phyloP scores from a whole-genome alignment of 2,888 invertebrate genomes.

The Pachycephus smyrnensis region DNA sequence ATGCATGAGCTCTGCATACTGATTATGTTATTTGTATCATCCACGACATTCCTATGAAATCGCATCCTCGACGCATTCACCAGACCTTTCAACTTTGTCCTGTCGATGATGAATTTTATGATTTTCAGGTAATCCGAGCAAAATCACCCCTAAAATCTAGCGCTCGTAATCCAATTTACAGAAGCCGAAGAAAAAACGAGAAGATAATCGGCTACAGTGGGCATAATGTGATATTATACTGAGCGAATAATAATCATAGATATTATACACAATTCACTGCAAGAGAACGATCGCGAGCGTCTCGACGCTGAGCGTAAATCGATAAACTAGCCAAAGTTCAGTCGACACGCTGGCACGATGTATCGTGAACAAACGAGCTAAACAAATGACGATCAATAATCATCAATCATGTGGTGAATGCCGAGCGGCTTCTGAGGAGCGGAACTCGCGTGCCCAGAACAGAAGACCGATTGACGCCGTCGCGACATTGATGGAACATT shows the following conservation, averaged over 20 bases:
- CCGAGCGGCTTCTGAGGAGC: slow-evolving; percentile 11
- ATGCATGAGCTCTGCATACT: slow-evolving; percentile 65
- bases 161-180: background rate
- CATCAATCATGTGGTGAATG: slow-evolving; percentile 20
- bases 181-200: background rate
- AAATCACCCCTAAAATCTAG: background rate
- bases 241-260: background rate
- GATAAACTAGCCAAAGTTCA: slow-evolving; percentile 15
- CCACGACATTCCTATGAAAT: slow-evolving; percentile 36
- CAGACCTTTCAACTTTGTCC: background rate
- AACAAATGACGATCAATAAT: slow-evolving; percentile 26
- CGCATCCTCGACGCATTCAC: slow-evolving; percentile 3
- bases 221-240: background rate
- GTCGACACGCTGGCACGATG: slow-evolving; percentile 5
- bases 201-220: background rate
- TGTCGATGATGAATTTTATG: background rate
- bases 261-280: background rate
- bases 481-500: slow-evolving; percentile 39
- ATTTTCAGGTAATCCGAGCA: background rate
- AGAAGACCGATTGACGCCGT: slow-evolving; percentile 39
- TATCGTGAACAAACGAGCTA: slow-evolving; percentile 17
- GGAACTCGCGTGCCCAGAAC: slow-evolving; percentile 25
- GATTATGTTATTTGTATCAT: slow-evolving; percentile 65
- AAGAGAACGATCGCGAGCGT: background rate
- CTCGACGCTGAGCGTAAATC: slow-evolving; percentile 9